Base-by-base conservation (phyloP, 2,797 vertebrate genomes). In the Trichosurus vulpecula region DNA sequence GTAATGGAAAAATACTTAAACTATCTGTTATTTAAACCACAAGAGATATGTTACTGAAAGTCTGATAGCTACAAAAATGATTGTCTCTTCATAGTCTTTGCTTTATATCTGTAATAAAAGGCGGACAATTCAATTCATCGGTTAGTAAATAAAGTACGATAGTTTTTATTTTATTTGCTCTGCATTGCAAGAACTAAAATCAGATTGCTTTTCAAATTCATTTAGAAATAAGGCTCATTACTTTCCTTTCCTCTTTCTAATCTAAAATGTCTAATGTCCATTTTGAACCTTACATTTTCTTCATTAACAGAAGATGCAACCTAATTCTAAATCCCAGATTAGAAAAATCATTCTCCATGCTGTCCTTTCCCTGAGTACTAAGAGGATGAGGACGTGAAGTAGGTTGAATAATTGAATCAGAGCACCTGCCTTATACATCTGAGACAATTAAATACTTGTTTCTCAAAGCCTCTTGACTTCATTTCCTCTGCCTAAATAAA, bases 1-100 rank as follows among this genome's bases (percentile, higher is more conserved):
- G 98, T 99, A 99, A 99, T 99, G 98, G 99, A 99, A 99, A 99
- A 99, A 98, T 99, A 99, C 99, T 99, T 99, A 98, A 97, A 99
- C 99, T 99, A 99, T 99, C 99, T 99, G 99, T 99, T 99, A 99
- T 99, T 99, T 99, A 99, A 99, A 99, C 99, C 99, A 99, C 99
- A 98, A 99, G 99, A 99, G 99, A 99, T 99, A 99, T 99, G 99
- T 99, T 99, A 98, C 99, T 99, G 99, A 98, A 99, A 99, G 98
- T 99, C 99, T 99, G 99, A 99, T 99, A 99, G 99, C 98, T 98
- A 98, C 99, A 99, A 99, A 99, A 99, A 99, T 99, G 99, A 99
- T 99, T 99, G 99, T 99, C 99, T 99, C 99, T 99, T 99, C 99
- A 99, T 99, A 99, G 99, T 99, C 99, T 99, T 99, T 99, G 99